Evolutionary conservation across 2,113 vertebrate species (phyloP).

Genomic region (Bucco capensis): DNA sequence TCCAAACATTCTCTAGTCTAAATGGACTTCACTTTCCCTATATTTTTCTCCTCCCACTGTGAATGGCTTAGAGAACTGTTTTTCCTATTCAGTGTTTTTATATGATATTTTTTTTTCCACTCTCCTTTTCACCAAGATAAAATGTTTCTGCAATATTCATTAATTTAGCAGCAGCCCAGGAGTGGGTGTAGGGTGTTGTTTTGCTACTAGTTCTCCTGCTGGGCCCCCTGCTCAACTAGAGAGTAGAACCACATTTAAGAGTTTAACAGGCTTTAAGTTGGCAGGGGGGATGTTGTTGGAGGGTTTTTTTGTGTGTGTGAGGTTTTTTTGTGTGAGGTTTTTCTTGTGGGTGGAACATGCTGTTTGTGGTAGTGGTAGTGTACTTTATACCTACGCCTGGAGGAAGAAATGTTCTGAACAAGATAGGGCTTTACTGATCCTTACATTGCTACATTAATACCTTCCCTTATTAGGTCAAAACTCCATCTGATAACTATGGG

Average conservation of each 20-base stretch:
- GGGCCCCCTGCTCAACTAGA: neutral
- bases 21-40: neutral
- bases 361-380: neutral
- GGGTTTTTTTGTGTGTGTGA: neutral
- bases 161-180: constrained; percentile 30
- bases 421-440: neutral
- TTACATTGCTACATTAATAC: neutral
- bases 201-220: constrained; percentile 17
- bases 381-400: neutral
- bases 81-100: constrained; percentile 26
- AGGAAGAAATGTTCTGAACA: neutral
- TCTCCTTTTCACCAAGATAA: constrained; percentile 21
- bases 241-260: neutral
- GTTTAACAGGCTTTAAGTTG: neutral
- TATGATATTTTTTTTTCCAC: constrained; percentile 20
- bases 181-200: constrained; percentile 48
- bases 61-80: constrained; percentile 15
- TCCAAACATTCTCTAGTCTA: neutral
- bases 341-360: neutral
- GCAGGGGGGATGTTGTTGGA: neutral
- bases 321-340: fast-evolving
- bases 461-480: neutral
- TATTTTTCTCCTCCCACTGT: neutral
- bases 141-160: constrained; percentile 40
- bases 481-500: neutral